phyloP scores from a whole-genome alignment of 2,113 vertebrate species.

The Gallinago media region DNA sequence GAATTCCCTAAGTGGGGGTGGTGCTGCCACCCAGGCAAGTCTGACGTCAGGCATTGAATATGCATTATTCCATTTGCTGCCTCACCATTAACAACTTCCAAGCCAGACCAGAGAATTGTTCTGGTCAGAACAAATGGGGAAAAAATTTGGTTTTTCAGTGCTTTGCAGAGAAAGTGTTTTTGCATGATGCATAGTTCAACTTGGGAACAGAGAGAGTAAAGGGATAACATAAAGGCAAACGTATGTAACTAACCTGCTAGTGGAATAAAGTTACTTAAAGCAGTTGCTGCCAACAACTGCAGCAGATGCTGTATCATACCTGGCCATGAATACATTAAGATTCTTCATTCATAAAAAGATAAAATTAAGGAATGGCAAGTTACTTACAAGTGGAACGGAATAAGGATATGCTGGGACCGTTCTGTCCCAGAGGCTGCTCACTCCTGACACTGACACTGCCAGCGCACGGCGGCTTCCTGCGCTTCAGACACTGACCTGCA shows the following conservation, averaged over 20 bases:
- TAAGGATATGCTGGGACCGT: background rate
- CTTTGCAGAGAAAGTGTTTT: background rate
- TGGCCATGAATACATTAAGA: background rate
- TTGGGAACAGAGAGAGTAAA: background rate
- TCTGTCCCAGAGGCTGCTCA: background rate
- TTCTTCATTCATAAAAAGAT: background rate
- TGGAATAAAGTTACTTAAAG: background rate
- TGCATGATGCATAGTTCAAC: background rate
- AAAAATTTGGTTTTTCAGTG: background rate
- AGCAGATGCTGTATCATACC: background rate
- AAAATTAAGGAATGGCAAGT: background rate
- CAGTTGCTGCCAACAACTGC: background rate
- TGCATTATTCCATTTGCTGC: background rate
- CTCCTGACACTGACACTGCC: background rate
- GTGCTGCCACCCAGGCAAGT: background rate
- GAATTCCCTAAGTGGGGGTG: conserved; percentile 1
- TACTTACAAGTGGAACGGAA: background rate
- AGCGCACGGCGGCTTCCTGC: background rate
- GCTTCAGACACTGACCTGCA: background rate
- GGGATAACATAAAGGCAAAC: background rate
- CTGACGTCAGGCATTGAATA: background rate
- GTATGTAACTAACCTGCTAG: background rate
- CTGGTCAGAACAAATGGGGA: background rate
- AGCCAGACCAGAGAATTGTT: background rate
- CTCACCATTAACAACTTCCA: background rate